Conservation (phyloP, 2,888 invertebrate species). For the Trachelus tabidus region DNA sequence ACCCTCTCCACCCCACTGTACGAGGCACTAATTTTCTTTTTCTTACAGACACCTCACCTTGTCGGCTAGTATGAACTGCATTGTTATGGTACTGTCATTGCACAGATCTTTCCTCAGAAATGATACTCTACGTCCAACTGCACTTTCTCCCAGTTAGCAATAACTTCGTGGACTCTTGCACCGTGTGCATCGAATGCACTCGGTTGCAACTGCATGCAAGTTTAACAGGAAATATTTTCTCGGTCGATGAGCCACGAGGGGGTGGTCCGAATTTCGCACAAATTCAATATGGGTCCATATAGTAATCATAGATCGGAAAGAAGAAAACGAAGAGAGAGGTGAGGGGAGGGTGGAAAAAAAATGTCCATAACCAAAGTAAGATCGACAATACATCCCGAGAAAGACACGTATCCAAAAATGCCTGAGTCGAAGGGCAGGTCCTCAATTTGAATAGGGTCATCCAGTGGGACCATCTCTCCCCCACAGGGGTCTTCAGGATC, state of each 20-base stretch:
- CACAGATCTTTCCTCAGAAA: background rate
- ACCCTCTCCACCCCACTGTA: too few relatives aligned
- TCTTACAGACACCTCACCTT: background rate
- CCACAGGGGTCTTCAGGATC: background rate
- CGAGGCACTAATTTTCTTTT: background rate
- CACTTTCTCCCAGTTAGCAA: background rate
- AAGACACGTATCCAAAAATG: background rate
- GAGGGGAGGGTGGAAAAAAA: background rate
- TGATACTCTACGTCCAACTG: background rate
- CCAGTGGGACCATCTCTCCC: background rate
- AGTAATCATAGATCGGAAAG: background rate
- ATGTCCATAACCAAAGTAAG: background rate
- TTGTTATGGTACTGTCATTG: background rate
- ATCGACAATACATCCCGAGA: background rate
- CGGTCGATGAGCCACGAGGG: background rate
- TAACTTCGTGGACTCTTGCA: background rate
- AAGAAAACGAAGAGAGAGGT: background rate
- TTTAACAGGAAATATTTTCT: background rate
- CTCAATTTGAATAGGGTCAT: background rate
- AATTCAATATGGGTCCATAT: background rate
- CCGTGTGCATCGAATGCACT: background rate
- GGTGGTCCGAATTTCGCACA: background rate
- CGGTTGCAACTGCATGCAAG: background rate
- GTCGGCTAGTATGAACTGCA: background rate
- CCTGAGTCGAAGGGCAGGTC: background rate